Base-by-base conservation (phyloP, 2,888 invertebrate genomes). In the Rosalia funebris region DNA sequence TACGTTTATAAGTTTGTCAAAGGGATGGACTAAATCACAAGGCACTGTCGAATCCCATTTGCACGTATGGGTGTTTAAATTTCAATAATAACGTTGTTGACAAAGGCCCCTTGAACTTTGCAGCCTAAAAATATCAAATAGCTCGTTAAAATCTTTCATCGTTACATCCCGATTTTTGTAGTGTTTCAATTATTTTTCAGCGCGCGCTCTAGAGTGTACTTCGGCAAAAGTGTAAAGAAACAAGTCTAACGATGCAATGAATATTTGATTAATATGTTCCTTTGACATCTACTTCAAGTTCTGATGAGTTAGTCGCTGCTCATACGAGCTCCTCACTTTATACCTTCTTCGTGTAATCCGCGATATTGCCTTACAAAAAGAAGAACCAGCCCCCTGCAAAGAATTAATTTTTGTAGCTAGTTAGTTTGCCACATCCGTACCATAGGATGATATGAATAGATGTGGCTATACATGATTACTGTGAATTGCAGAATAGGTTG, bases 221-320 rank as follows among this genome's bases (percentile, higher is more conserved):
- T 37, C 37, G 46, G 34, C 16, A 44, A 32, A 60, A 63, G 61
- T 58, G 60, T 60, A 59, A 66, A 60, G 59, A 58, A 63, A 57
- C 63, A 58, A 32, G 57, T 61, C 67, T 67, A 67, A 67, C 67
- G 65, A 67, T 67, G 67, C 65, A 63, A 67, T 67, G 67, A 67
- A 67, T 67, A 67, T 67, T 67, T 67, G 65, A 67, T 67, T 64
- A 65, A 65, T 67, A 61, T 61, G 59, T 34, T 60, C 61, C 67
- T 67, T 67, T 67, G 67, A 67, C 57, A 58, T 57, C 61, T 46
- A 47, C 57, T 57, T 54, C 47, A 54, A 62, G 62, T 66, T 64
- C 57, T 50, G 56, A 62, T 58, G 56, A 63, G 63, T 59, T 59
- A 57, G 47, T 45, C 47, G 56, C 52, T 60, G 56, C 44, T 57